These are phyloP conservation scores for Oxyura jamaicensis DNA, from an alignment of 2,113 vertebrate species.

Conservation along the genomic window DNA sequence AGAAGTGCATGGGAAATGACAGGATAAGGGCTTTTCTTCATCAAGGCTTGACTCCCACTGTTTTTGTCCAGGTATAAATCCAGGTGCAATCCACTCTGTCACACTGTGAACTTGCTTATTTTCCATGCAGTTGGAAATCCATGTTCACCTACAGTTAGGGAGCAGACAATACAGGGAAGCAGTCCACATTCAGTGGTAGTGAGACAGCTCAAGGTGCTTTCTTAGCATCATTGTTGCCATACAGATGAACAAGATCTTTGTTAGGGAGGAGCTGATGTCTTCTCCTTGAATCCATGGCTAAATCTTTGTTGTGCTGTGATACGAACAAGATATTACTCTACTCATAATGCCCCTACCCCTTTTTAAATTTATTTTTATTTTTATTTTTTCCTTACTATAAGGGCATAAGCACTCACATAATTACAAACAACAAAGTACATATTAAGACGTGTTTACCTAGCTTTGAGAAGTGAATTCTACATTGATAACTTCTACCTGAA, in stretches of 20 bases:
- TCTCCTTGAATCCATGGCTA: background rate
- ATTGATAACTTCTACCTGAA: background rate
- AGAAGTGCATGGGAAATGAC: background rate
- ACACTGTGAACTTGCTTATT: background rate
- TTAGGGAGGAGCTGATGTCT: background rate
- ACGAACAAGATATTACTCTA: background rate
- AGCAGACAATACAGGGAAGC: background rate
- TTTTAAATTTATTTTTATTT: no score
- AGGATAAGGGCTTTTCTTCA: background rate
- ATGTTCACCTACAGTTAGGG: no score
- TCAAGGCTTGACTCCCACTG: background rate
- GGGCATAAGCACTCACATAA: background rate
- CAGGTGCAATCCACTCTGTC: background rate
- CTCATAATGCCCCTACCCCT: background rate
- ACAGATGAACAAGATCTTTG: background rate
- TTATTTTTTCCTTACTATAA: background rate
- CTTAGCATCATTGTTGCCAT: background rate
- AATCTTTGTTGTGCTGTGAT: background rate
- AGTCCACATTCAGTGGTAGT: fast-evolving
- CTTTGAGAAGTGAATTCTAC: background rate
- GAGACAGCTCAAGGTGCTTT: background rate
- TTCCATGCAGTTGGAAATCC: background rate
- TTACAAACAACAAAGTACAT: background rate
- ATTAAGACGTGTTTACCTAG: background rate
- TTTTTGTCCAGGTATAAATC: background rate